phyloP scores from a whole-genome alignment of 2,888 invertebrate species.

The Synanthedon tipuliformis region DNA sequence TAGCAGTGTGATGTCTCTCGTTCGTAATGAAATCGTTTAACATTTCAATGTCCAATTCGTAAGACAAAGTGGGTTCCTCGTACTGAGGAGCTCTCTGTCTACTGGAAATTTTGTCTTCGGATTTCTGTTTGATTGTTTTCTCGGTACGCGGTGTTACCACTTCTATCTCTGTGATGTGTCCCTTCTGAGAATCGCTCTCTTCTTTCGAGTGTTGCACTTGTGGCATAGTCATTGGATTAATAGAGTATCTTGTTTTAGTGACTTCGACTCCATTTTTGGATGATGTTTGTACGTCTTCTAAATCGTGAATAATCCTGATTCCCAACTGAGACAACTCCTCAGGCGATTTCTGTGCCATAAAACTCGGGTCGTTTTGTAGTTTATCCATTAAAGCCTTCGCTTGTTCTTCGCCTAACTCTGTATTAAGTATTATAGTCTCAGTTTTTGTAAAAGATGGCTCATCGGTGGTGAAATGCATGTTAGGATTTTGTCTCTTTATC shows the following conservation, averaged over 20 bases:
- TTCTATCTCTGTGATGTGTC: constrained; percentile 81
- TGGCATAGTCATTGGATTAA: constrained; percentile 51
- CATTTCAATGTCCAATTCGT: constrained; percentile 55
- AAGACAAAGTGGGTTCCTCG: constrained; percentile 45
- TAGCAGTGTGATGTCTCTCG: constrained; percentile 55
- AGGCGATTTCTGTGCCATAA: constrained; percentile 55
- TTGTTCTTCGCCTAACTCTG: constrained; percentile 56
- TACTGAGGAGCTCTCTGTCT: constrained; percentile 48
- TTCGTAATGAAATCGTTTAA: constrained; percentile 62
- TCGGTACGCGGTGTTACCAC: constrained; percentile 70
- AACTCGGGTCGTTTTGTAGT: constrained; percentile 56
- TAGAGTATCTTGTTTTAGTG: constrained; percentile 56
- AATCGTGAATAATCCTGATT: constrained; percentile 49
- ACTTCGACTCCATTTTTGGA: constrained; percentile 39
- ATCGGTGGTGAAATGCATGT: constrained; percentile 55
- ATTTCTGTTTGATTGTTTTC: constrained; percentile 31
- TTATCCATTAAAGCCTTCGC: constrained; percentile 58
- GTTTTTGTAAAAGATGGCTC: constrained; percentile 60
- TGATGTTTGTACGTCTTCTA: constrained; percentile 47
- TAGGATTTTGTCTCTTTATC: constrained; percentile 58
- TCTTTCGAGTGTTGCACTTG: constrained; percentile 35
- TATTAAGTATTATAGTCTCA: constrained; percentile 67
- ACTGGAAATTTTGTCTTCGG: constrained; percentile 44
- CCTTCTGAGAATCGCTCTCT: constrained; percentile 36
- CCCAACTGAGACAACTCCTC: constrained; percentile 57